Conservation (phyloP, 2,113 vertebrate genomes). For the Eidolon helvum region DNA sequence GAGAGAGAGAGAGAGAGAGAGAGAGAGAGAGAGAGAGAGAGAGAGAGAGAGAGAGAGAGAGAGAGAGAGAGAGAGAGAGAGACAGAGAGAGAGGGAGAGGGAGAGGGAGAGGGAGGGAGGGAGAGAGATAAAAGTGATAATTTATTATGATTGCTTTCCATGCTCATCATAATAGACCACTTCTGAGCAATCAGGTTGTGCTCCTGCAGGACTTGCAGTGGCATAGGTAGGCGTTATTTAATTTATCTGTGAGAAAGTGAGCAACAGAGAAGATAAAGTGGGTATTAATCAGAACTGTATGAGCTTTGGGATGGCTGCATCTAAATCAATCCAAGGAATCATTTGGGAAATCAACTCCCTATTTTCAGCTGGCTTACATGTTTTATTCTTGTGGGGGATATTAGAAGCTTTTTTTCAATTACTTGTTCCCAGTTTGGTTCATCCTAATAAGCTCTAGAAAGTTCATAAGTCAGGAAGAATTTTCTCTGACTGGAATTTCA, state of each 20-base stretch:
- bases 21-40: neutral
- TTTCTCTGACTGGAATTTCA: slow-evolving; percentile 53
- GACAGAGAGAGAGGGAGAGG: neutral
- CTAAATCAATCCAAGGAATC: slow-evolving; percentile 54
- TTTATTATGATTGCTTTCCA: slow-evolving; percentile 44
- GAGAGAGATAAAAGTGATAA: neutral
- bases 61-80: too few species aligned
- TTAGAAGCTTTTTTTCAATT: slow-evolving; percentile 15
- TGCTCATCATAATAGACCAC: neutral
- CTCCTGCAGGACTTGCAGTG: slow-evolving; percentile 49
- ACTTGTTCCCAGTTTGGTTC: slow-evolving; percentile 35
- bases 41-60: neutral
- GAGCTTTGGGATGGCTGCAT: slow-evolving; percentile 49
- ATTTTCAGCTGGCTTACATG: slow-evolving; percentile 41
- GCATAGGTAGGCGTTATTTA: slow-evolving; percentile 48
- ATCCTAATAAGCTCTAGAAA: slow-evolving; percentile 55
- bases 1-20: too few species aligned
- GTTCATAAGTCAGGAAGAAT: slow-evolving; percentile 47
- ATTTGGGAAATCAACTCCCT: slow-evolving; percentile 68
- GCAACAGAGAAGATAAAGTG: slow-evolving; percentile 32
- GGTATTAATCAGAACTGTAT: slow-evolving; percentile 59
- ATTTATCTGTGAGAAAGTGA: slow-evolving; percentile 62
- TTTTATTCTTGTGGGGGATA: slow-evolving; percentile 33
- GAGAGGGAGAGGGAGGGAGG: neutral
- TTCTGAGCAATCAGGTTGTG: slow-evolving; percentile 48